Percentiles rank a stretch among this genome's conserved stretches.
Evolutionary conservation across 2,797 vertebrate species (phyloP).

Genomic region (Xenopus petersii): DNA sequence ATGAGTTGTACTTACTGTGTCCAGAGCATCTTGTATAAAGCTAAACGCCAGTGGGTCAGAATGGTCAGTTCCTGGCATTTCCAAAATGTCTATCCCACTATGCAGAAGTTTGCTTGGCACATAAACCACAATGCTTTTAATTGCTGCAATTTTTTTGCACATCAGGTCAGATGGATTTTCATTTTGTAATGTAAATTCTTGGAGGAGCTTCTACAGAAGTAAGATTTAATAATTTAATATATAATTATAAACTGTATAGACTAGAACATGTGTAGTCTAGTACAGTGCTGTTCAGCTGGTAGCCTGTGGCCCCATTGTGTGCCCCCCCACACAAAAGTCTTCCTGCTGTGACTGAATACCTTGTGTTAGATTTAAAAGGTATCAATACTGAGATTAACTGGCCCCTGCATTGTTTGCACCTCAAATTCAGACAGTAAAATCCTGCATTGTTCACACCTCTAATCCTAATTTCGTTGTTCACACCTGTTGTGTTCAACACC

Average conservation of each 20-base stretch:
- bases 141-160: constrained; percentile 13
- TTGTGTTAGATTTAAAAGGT: too few relatives aligned
- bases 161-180: background rate
- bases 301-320: too few relatives aligned
- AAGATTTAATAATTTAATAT: background rate
- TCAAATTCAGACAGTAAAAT: too few relatives aligned
- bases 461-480: too few relatives aligned
- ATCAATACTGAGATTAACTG: too few relatives aligned
- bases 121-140: constrained; percentile 23
- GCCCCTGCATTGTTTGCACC: too few relatives aligned
- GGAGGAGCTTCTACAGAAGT: constrained; percentile 1
- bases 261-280: too few relatives aligned
- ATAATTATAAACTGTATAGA: background rate
- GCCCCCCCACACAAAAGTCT: too few relatives aligned
- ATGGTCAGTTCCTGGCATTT: constrained; percentile 27
- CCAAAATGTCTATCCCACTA: constrained; percentile 25
- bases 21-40: constrained; percentile 10
- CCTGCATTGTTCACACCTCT: too few relatives aligned
- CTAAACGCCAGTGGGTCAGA: constrained; percentile 9
- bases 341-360: too few relatives aligned
- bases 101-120: constrained; percentile 28
- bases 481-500: too few relatives aligned
- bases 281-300: too few relatives aligned
- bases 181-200: background rate
- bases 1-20: background rate